Base-by-base conservation (phyloP, 2,113 vertebrate species). In the Tympanuchus pallidicinctus region DNA sequence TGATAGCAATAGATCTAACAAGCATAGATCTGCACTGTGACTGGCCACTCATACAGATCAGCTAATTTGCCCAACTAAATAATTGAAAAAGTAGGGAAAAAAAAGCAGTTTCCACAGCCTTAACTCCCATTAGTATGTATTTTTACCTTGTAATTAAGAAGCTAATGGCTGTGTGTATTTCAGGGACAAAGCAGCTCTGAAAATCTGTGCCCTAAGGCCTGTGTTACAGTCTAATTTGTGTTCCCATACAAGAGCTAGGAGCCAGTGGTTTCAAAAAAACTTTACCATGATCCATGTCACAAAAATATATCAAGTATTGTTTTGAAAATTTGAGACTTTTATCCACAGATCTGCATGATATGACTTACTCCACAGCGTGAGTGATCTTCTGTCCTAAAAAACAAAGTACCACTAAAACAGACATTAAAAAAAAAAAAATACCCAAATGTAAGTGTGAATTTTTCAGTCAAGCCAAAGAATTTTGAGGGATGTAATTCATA, bases 71-170 rank as follows among this genome's bases (percentile, higher is more conserved):
- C 47, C 56, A 36, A 71, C 43, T 81, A 16, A 95, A 87, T 87
- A 69, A 60, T 15, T 10, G 32, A 61, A 88, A 89, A 59, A 65
- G 19, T 76, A 80, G 63, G 42, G 14, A 16, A n/a, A 59, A 60
- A 65, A 91, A 89, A 38, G 27, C 57, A n/a, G 15, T 81, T 93
- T 95, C 60, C 80, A 73, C 36, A 71, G 75, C 52, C 73, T 82
- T 78, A 89, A 40, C 30, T 92, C 36, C 12, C 45, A 54, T 82
- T 69, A 89, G 18, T 47, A 70, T 72, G 57, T 13, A 36, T 73
- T 75, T 87, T 84, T 65, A 92, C 30, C 59, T 87, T 90, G 81
- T 85, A 90, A 90, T 96, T 92, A 82, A 75, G 80, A 84, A 75
- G 54, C 24, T 82, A 91, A 67, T 60, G 52, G 72, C 27, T 75